Conservation (phyloP, 2,797 vertebrate genomes). For the Myotis vivesi region DNA sequence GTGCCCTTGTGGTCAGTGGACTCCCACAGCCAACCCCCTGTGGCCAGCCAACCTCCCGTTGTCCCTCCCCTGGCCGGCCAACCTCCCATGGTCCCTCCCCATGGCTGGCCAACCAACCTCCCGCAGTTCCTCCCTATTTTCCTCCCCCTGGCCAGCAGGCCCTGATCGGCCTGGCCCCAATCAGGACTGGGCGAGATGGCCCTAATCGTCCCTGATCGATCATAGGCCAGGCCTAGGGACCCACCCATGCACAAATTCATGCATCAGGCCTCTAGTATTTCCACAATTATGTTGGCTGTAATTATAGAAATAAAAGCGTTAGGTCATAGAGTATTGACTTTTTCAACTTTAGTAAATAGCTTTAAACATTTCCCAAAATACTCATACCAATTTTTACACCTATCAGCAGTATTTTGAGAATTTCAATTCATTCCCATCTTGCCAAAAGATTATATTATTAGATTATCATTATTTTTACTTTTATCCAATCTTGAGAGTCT, state of each 20-base stretch:
- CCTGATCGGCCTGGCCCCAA: no score
- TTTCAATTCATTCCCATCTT: background rate
- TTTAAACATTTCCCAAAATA: background rate
- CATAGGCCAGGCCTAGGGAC: no score
- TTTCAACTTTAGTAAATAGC: background rate
- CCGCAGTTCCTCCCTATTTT: rapidly evolving
- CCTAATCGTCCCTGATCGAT: no score
- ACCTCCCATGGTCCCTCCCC: no score
- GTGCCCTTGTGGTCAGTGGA: no score
- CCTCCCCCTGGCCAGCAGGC: no score
- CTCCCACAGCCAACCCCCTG: no score
- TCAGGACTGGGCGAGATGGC: no score
- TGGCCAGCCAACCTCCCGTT: no score
- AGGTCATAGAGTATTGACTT: background rate
- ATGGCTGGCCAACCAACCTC: no score
- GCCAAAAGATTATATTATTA: background rate
- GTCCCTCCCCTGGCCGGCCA: no score
- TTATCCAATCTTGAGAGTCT: background rate
- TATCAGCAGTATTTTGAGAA: background rate
- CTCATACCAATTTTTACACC: background rate
- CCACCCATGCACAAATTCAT: no score
- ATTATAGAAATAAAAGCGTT: background rate
- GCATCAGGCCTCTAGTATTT: background rate
- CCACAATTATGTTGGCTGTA: background rate
- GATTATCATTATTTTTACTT: background rate